phyloP scores from a whole-genome alignment of 2,113 vertebrate species.

The Turdus rufiventris region DNA sequence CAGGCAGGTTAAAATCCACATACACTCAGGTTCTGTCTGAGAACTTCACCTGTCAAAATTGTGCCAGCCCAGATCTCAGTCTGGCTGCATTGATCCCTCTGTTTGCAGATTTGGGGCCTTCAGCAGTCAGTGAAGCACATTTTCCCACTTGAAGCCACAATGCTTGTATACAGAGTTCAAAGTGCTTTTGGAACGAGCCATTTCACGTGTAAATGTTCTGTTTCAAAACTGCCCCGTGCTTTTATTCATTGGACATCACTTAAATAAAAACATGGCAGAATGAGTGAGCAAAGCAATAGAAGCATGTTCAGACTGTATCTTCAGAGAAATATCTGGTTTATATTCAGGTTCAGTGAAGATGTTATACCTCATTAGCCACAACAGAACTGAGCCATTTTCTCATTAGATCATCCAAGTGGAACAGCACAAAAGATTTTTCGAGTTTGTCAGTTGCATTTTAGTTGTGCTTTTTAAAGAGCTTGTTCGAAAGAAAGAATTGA shows the following conservation, averaged over 20 bases:
- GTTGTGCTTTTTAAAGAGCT: conserved; percentile 53
- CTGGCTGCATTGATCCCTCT: neutral
- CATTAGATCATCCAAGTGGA: conserved; percentile 61
- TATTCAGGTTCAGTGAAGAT: conserved; percentile 61
- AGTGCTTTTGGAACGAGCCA: neutral
- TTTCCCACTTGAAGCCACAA: neutral
- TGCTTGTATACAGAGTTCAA: conserved; percentile 31
- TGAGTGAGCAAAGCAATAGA: neutral
- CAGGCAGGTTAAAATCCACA: neutral
- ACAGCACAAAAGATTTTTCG: conserved; percentile 54
- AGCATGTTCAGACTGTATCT: neutral
- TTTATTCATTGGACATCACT: conserved; percentile 52
- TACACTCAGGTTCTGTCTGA: neutral
- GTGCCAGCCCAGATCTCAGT: neutral
- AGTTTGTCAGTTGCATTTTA: conserved; percentile 53
- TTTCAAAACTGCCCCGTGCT: conserved; percentile 52
- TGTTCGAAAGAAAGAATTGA: conserved; percentile 46
- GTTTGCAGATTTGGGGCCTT: neutral
- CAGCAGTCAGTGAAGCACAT: neutral
- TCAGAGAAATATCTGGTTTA: conserved; percentile 41
- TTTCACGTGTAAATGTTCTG: conserved; percentile 35
- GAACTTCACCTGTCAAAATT: neutral
- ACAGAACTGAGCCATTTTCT: conserved; percentile 66
- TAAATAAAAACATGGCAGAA: conserved; percentile 54
- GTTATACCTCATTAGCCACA: conserved; percentile 55